Evolutionary conservation across 2,113 vertebrate species (phyloP), one percentile per base, ranked within the genome.

Genomic region (Myotis brandtii): DNA sequence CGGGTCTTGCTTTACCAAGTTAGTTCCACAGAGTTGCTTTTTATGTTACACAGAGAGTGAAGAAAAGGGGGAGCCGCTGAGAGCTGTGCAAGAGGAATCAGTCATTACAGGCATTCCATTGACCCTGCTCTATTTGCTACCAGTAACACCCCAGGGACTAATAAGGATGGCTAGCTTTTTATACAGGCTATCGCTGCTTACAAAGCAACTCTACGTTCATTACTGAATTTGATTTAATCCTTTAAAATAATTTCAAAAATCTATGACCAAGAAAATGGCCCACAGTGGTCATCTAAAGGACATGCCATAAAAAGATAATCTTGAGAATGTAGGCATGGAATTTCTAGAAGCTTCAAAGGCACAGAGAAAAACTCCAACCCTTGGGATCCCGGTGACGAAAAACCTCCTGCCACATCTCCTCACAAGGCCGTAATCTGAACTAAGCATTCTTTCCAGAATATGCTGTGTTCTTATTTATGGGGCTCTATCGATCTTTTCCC

Each of bases 211-310:
- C 84, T 20, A 52, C 4, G 50, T 23, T 52, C 8, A 70, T 54
- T 25, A 52, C 83, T 52, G n/a, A 86, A 32, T 34, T 81, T 86
- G 62, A 25, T 69, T 91, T 72, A 56, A 37, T 95, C 27, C 67
- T 88, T 87, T 48, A 59, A 84, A 93, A 84, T 70, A 52, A 82
- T 85, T 91, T 72, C n/a, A 66, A 85, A 93, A 72, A 75, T 9
- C 8, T 40, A 13, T 27, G 30, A 62, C 52, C 14, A 84, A 72
- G 52, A 91, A 93, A 85, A n/a, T 34, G 34, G 43, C 46, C 37
- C 32, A 70, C 25, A 43, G 21, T 7, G 27, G 23, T 90, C 37
- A 70, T 27, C 56, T 50, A 88, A 54, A 81, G 37, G 66, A 69
- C 34, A 86, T 14, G 4, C n/a, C 59, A 72, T 72, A 27, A 91